Evolutionary conservation across 2,797 vertebrate genomes (phyloP).

Genomic region (Thalassophryne amazonica): DNA sequence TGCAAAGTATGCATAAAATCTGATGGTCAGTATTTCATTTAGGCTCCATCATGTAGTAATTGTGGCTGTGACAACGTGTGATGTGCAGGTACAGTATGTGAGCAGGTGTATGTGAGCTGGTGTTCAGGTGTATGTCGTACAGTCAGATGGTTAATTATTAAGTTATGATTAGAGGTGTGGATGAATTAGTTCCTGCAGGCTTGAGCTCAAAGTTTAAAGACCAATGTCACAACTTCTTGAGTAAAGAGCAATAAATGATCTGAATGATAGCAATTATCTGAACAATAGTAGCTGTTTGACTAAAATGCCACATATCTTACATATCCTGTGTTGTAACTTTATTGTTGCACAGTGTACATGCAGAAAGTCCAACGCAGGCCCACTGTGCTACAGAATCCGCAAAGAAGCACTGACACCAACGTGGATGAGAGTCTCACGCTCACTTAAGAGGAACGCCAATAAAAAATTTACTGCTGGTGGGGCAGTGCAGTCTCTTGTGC

Average conservation of each 20-base stretch:
- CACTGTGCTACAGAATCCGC: no score
- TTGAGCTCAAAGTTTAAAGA: conserved; percentile 44
- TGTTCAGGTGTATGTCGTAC: background rate
- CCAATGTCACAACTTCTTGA: background rate
- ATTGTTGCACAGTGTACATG: no score
- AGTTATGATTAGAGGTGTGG: conserved; percentile 47
- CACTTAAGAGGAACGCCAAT: no score
- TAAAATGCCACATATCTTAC: no score
- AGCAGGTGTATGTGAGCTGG: background rate
- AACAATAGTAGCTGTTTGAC: background rate
- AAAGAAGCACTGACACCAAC: no score
- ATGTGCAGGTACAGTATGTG: background rate
- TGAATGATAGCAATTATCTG: conserved; percentile 12
- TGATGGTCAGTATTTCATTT: conserved; percentile 63
- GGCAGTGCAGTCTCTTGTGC: no score
- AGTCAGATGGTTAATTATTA: conserved; percentile 51
- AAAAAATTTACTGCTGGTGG: no score
- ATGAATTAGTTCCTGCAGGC: conserved; percentile 5
- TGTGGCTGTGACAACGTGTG: background rate
- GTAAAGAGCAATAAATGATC: background rate
- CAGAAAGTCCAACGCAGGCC: no score
- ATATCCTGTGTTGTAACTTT: no score
- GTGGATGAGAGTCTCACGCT: no score
- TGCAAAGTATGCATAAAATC: conserved; percentile 58
- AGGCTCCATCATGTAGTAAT: conserved; percentile 44